Evolutionary conservation across 2,888 invertebrate species (phyloP).

Genomic region (Lathronympha strigana): DNA sequence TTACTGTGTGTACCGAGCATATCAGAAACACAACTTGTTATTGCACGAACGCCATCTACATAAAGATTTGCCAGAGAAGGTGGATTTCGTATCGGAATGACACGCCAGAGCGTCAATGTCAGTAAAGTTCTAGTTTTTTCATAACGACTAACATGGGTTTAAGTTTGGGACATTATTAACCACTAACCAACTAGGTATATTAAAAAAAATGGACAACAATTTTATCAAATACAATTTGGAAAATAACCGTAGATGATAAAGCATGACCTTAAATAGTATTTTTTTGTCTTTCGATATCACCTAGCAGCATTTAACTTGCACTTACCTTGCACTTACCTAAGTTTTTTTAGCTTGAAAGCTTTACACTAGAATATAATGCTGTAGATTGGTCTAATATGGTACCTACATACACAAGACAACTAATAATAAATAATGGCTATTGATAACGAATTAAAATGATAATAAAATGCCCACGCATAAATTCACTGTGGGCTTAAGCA

Average conservation of each 20-base stretch:
- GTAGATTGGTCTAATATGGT: not conserved
- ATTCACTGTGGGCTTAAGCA: too few species aligned
- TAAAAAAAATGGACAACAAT: not conserved
- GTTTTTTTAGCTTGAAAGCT: slow-evolving; percentile 10
- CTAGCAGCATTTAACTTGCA: slow-evolving; percentile 18
- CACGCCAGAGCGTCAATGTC: slow-evolving; percentile 68
- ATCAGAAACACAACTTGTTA: slow-evolving; percentile 86
- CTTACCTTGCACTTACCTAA: not conserved
- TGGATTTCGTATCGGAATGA: slow-evolving; percentile 82
- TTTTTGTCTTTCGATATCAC: not conserved
- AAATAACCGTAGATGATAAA: not conserved
- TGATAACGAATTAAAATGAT: slow-evolving; percentile 16
- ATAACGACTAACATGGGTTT: slow-evolving; percentile 30
- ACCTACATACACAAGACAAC: not conserved
- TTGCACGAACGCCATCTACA: slow-evolving; percentile 82
- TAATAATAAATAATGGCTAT: slow-evolving; percentile 18
- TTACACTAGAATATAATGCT: slow-evolving; percentile 21
- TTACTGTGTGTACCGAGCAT: slow-evolving; percentile 87
- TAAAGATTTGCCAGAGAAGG: slow-evolving; percentile 82
- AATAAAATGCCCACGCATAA: too few species aligned
- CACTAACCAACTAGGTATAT: slow-evolving; percentile 14
- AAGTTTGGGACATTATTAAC: slow-evolving; percentile 23
- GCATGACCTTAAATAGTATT: slow-evolving; percentile 11
- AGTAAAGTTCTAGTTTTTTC: slow-evolving; percentile 55
- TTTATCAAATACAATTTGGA: not conserved